Evolutionary conservation across 2,888 invertebrate species (phyloP), one percentile per base, ranked within the genome.

Genomic region (Sinhomidia bicolor): DNA sequence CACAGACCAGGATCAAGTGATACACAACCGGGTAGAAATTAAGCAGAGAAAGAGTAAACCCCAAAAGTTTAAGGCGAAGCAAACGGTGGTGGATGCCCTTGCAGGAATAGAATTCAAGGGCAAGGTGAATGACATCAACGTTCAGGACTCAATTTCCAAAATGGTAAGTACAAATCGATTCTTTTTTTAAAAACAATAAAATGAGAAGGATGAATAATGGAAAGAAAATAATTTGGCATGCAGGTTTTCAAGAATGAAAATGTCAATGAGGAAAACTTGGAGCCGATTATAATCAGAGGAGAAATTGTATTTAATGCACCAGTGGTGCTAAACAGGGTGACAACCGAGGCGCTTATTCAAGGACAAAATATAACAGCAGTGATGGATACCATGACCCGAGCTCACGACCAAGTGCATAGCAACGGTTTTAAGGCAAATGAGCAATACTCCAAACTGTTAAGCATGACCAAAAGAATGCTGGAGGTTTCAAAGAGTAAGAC

Each of bases 71-170:
- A 51, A 26, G 26, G 7, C 6, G 17, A 23, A 23, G 23, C 9
- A 14, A 17, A 1, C 41, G 0, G 54, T 71, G 7, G 10, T 82
- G 2, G 85, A 76, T 10, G 81, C 78, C 29, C 82, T 82, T 7
- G 26, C 36, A 0, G 84, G 89, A 10, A 65, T 91, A n/a, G 17
- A 10, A 3, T 44, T 89, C 41, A 20, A 87, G 6, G 90, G 90
- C 2, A 60, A n/a, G 1, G 12, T 91, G 62, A 91, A 90, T 68
- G 84, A 76, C 0, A 47, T 84, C 10, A 62, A 89, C 54, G 51
- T 91, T 23, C 57, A 89, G 12, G 76, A 88, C 2, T 62, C 83
- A 14, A 60, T 89, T n/a, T 23, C 51, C 0, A 87, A 90, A 62
- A 29, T 91, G 54, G 90, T 90, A 32, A 85, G 78, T 14, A 29